Percentiles rank a stretch among this genome's conserved stretches.
phyloP scores from a whole-genome alignment of 64 coral and sea anemone species.

The Actinia equina region DNA sequence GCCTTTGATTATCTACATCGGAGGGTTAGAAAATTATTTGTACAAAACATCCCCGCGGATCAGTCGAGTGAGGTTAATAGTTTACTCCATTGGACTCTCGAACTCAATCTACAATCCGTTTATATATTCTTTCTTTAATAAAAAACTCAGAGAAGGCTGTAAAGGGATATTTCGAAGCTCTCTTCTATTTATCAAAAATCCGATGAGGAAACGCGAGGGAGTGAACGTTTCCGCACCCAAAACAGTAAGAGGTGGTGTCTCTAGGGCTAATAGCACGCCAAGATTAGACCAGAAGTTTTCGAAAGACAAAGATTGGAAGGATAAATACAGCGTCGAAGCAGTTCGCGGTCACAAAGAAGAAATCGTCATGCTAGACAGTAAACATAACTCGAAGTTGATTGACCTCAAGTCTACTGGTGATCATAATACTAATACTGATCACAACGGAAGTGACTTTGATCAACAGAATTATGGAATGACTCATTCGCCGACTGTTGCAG shows the following conservation, averaged over 20 bases:
- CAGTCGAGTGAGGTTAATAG: conserved; percentile 56
- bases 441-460: background rate
- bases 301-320: background rate
- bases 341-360: background rate
- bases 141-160: conserved; percentile 72
- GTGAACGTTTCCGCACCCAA: background rate
- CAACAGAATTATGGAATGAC: background rate
- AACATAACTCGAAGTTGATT: background rate
- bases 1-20: conserved; percentile 74
- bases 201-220: background rate
- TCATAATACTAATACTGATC: background rate
- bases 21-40: conserved; percentile 51
- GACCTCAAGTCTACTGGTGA: background rate
- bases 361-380: background rate
- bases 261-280: background rate
- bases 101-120: conserved; percentile 73
- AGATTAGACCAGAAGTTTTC: background rate
- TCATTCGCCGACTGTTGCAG: background rate
- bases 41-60: conserved; percentile 10
- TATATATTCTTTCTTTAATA: conserved; percentile 84
- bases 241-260: background rate
- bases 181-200: conserved; percentile 31
- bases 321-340: background rate
- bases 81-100: conserved; percentile 66
- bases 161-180: conserved; percentile 60